Percentiles rank a stretch among this genome's conserved stretches.
These are phyloP conservation scores for Stenodera caucasica DNA, from an alignment of 2,888 invertebrate species.

Conservation along the genomic window DNA sequence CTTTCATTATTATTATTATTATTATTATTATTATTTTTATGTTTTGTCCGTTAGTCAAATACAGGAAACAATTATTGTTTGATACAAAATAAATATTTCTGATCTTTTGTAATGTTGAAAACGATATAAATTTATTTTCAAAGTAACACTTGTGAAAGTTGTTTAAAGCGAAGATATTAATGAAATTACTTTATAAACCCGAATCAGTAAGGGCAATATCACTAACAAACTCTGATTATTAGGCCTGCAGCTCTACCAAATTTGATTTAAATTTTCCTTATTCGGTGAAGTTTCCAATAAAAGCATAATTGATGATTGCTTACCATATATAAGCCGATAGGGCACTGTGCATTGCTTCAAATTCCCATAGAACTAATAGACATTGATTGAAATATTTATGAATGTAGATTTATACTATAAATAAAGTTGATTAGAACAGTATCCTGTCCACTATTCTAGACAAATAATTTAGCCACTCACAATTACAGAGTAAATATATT, in stretches of 20 bases:
- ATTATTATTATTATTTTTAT: too few species aligned
- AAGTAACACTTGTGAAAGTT: slow-evolving; percentile 19
- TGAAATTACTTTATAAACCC: slow-evolving; percentile 30
- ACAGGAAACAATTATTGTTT: slow-evolving; percentile 14
- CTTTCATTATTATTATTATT: too few species aligned
- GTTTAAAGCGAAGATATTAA: slow-evolving; percentile 29
- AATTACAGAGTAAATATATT: slow-evolving; percentile 43
- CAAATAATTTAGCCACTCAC: slow-evolving; percentile 40
- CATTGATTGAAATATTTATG: too few species aligned
- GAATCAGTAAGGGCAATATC: slow-evolving; percentile 27
- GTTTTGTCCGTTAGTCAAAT: background rate
- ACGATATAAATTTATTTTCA: slow-evolving; percentile 13
- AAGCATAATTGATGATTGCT: background rate
- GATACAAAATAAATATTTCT: slow-evolving; percentile 9
- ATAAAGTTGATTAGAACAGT: too few species aligned
- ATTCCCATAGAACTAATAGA: too few species aligned
- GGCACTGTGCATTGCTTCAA: background rate
- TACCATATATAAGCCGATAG: background rate
- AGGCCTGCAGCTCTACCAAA: slow-evolving; percentile 23
- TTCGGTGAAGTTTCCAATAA: slow-evolving; percentile 26
- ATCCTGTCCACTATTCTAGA: background rate
- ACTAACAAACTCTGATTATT: slow-evolving; percentile 30
- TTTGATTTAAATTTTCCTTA: slow-evolving; percentile 28
- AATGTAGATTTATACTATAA: too few species aligned
- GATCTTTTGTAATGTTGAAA: slow-evolving; percentile 19